Evolutionary conservation across 2,113 vertebrate genomes (phyloP).

Genomic region (Paralichthys olivaceus): DNA sequence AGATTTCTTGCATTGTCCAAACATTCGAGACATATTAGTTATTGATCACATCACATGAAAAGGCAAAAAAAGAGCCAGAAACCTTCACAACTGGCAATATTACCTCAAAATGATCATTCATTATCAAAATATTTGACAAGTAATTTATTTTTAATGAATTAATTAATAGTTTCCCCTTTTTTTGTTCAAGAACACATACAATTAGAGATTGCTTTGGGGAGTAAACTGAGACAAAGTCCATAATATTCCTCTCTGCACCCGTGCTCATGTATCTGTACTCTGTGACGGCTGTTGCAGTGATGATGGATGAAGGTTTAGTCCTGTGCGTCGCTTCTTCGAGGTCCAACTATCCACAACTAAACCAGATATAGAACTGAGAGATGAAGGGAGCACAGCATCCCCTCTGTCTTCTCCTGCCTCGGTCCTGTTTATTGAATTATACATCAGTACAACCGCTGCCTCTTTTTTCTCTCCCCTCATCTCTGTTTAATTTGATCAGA

Average conservation of each 20-base stretch:
- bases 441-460: constrained; percentile 84
- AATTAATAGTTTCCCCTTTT: background rate
- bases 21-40: background rate
- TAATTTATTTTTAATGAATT: background rate
- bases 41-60: background rate
- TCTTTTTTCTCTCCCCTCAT: constrained; percentile 66
- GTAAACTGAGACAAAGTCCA: background rate
- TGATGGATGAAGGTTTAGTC: constrained; percentile 42
- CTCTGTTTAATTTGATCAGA: constrained; percentile 88
- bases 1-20: background rate
- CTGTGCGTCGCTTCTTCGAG: constrained; percentile 29
- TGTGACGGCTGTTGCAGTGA: constrained; percentile 9
- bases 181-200: background rate
- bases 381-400: constrained; percentile 66
- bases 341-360: constrained; percentile 45
- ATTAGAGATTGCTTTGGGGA: background rate
- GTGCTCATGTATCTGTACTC: background rate
- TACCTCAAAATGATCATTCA: background rate
- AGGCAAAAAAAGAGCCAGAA: too few relatives aligned
- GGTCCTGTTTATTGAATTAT: constrained; percentile 85
- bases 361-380: constrained; percentile 66
- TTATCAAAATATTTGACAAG: background rate
- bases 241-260: background rate
- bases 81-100: too few relatives aligned
- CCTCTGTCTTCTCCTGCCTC: constrained; percentile 67